Percentiles rank a stretch among this genome's conserved stretches.
Evolutionary conservation across 2,888 invertebrate genomes (phyloP).

Genomic region (Brachyopa scutellaris): DNA sequence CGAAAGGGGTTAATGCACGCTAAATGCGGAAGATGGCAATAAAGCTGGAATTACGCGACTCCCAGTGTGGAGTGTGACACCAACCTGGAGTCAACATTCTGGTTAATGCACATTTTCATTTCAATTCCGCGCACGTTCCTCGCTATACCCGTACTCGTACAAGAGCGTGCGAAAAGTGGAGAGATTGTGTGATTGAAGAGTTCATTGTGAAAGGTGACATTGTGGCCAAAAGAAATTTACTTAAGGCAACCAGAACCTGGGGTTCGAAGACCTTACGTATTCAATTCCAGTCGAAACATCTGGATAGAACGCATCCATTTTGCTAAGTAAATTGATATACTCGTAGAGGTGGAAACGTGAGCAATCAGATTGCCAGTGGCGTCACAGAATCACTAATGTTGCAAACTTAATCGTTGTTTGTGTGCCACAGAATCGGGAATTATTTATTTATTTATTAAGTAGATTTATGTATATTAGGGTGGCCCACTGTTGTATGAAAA

Average conservation of each 20-base stretch:
- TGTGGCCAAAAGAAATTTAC: background rate
- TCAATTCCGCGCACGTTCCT: conserved; percentile 34
- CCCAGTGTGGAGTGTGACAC: background rate
- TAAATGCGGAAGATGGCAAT: background rate
- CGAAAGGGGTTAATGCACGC: conserved; percentile 42
- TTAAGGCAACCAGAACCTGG: background rate
- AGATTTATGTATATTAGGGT: too few species aligned
- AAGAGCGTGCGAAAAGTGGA: conserved; percentile 15
- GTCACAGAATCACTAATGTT: too few species aligned
- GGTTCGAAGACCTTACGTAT: conserved; percentile 33
- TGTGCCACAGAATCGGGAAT: too few species aligned
- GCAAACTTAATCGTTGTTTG: too few species aligned
- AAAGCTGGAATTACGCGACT: background rate
- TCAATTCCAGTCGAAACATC: conserved; percentile 1
- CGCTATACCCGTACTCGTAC: too few species aligned
- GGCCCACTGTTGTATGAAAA: too few species aligned
- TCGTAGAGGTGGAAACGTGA: background rate
- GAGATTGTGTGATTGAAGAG: conserved; percentile 2
- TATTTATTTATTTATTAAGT: too few species aligned
- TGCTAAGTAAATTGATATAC: conserved; percentile 1
- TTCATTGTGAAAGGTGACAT: background rate
- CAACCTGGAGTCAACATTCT: conserved; percentile 19
- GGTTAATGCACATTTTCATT: conserved; percentile 34
- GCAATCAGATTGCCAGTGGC: conserved; percentile 18
- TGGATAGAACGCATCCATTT: conserved; percentile 9